Conservation (phyloP, 2,888 invertebrate genomes). For the Pyrgus malvae region DNA sequence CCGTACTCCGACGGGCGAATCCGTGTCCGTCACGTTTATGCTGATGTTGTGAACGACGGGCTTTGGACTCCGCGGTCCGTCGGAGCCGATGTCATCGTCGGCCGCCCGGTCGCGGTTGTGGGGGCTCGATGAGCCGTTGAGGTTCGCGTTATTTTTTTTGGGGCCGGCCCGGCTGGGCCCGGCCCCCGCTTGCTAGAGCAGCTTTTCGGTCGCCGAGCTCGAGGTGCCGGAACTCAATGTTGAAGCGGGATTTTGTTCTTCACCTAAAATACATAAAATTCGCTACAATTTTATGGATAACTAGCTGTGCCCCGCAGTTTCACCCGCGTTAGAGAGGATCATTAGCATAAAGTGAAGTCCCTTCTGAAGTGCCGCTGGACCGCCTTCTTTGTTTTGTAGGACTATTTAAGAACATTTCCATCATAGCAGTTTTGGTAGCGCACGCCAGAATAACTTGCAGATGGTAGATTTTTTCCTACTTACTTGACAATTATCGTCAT, state of each 20-base stretch:
- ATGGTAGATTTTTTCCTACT: too few relatives aligned
- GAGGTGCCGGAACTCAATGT: conserved; percentile 85
- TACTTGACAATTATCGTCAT: too few relatives aligned
- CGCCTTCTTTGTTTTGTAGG: too few relatives aligned
- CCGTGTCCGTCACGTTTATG: conserved; percentile 70
- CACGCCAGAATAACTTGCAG: too few relatives aligned
- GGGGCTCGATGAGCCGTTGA: conserved; percentile 52
- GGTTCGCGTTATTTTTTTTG: conserved; percentile 62
- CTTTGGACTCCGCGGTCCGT: conserved; percentile 43
- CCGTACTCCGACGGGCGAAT: conserved; percentile 63
- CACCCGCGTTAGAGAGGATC: too few relatives aligned
- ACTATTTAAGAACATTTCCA: too few relatives aligned
- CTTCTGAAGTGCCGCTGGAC: too few relatives aligned
- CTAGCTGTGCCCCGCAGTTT: too few relatives aligned
- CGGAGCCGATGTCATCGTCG: conserved; percentile 42
- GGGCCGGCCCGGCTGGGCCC: conserved; percentile 82
- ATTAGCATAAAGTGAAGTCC: too few relatives aligned
- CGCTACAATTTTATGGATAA: too few relatives aligned
- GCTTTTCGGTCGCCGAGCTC: conserved; percentile 87
- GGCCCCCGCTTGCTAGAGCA: conserved; percentile 88
- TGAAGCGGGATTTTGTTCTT: conserved; percentile 80
- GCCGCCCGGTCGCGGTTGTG: conserved; percentile 46
- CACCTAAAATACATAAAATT: too few relatives aligned
- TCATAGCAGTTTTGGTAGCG: too few relatives aligned
- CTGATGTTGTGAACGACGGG: conserved; percentile 58